Evolutionary conservation across 2,888 invertebrate genomes (phyloP).

Genomic region (Amiota mariae): DNA sequence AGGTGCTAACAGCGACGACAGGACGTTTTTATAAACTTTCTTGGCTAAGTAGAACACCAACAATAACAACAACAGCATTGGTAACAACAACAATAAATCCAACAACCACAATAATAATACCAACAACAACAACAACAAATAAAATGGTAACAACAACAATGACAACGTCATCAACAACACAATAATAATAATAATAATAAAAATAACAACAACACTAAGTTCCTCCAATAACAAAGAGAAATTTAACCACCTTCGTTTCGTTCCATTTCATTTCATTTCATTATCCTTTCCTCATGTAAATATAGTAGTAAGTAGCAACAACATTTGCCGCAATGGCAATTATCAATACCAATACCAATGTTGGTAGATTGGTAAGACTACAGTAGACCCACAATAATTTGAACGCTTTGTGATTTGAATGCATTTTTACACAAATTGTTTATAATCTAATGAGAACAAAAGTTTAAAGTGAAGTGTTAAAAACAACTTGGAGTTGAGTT

Average conservation of each 20-base stretch:
- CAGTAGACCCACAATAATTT: no score
- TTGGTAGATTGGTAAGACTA: no score
- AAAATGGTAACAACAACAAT: conserved; percentile 51
- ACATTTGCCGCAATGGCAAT: conserved; percentile 39
- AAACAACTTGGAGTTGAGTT: no score
- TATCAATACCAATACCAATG: conserved; percentile 41
- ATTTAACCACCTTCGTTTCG: background rate
- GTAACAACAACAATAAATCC: conserved; percentile 54
- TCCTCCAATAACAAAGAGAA: no score
- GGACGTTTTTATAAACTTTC: conserved; percentile 65
- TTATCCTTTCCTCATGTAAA: conserved; percentile 65
- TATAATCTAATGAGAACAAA: no score
- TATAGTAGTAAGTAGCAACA: conserved; percentile 48
- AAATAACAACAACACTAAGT: conserved; percentile 35
- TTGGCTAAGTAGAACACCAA: conserved; percentile 8
- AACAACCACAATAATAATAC: conserved; percentile 40
- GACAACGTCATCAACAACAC: no score
- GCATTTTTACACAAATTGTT: no score
- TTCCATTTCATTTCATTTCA: conserved; percentile 58
- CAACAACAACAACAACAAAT: conserved; percentile 42
- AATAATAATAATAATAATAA: no score
- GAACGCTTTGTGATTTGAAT: no score
- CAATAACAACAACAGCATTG: conserved; percentile 32
- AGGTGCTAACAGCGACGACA: conserved; percentile 56
- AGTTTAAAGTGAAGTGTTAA: no score